Evolutionary conservation across 2,113 vertebrate genomes (phyloP), one percentile per base, ranked within the genome.

Genomic region (Apodemus speciosus): DNA sequence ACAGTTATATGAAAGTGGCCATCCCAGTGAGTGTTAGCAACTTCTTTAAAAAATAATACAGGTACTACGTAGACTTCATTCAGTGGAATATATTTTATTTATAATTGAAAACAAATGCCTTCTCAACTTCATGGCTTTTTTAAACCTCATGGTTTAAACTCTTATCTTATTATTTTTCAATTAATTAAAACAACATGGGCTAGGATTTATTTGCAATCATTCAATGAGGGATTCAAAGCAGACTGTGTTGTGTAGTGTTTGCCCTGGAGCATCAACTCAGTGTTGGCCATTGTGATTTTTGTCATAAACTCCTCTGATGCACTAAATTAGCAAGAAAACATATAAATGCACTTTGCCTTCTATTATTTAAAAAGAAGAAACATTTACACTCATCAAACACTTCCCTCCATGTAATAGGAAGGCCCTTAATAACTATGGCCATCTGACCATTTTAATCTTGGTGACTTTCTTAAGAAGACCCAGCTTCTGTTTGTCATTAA

Each of bases 21-120:
- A 88, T 93, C 90, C 25, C 27, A 89, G 18, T 2, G 66, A 94
- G 93, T 94, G 69, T 94, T 97, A 97, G 38, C 23, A 97, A 35
- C 20, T 96, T 89, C 64, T 66, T 64, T 56, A 66, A 95, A 95
- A 94, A 95, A 79, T 8, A 94, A 87, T 93, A n/a, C 3, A 93
- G 87, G 96, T 96, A 97, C 85, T 1, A 87, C 27, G 92, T 88
- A n/a, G 79, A 46, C 90, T 43, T 80, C 92, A 2, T 93, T 77
- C 83, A 75, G 79, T 90, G 71, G 53, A 89, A 93, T 96, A 25
- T 9, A 21, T 93, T 96, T 94, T 95, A 88, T 88, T 49, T 93
- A 38, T 93, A 96, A 96, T 40, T 95, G 87, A 95, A 97, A 98
- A 85, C 71, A 97, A 97, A 95, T 18, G 0, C 46, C 91, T 80